phyloP scores from a whole-genome alignment of 2,888 invertebrate species.

The Rhingia rostrata region DNA sequence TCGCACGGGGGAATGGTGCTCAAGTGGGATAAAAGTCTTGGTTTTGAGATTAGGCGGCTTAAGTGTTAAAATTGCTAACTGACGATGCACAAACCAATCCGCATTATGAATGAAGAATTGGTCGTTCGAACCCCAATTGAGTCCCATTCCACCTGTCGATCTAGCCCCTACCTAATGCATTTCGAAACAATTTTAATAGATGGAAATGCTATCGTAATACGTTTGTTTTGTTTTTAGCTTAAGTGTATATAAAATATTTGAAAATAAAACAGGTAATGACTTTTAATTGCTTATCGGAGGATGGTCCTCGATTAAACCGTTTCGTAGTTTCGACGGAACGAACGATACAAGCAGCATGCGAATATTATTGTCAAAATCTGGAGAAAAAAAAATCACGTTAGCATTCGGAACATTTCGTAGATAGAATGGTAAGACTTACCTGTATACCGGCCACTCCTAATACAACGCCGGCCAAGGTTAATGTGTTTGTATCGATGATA shows the following conservation, averaged over 20 bases:
- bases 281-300: constrained; percentile 41
- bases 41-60: no score
- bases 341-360: constrained; percentile 95
- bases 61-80: no score
- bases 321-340: constrained; percentile 96
- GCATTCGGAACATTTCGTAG: neutral
- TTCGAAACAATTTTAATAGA: no score
- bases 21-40: no score
- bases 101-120: no score
- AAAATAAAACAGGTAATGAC: constrained; percentile 37
- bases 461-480: constrained; percentile 91
- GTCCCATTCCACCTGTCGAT: no score
- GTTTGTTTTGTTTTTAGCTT: no score
- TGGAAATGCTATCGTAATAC: no score
- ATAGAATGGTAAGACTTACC: constrained; percentile 84
- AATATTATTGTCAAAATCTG: constrained; percentile 95
- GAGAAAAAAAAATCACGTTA: constrained; percentile 30
- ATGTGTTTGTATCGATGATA: constrained; percentile 88
- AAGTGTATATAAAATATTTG: neutral
- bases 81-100: no score
- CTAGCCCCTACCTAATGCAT: no score
- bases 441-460: constrained; percentile 93
- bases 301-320: constrained; percentile 86
- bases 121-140: no score
- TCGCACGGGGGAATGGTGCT: no score